Percentiles rank a stretch among this genome's conserved stretches.
phyloP scores from a whole-genome alignment of 2,113 vertebrate species.

The Anas platyrhynchos region DNA sequence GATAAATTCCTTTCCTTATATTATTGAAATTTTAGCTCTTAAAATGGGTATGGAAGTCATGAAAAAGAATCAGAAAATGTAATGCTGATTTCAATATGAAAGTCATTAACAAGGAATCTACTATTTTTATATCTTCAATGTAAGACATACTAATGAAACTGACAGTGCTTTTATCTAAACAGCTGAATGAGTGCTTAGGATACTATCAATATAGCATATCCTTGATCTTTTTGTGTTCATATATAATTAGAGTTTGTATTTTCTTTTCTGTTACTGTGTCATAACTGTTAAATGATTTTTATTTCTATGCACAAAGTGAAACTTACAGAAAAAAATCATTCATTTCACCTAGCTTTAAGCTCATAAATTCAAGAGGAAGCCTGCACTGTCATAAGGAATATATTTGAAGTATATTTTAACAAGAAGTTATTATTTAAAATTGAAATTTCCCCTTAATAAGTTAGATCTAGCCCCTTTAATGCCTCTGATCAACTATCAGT shows the following conservation, averaged over 20 bases:
- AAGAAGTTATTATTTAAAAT: not conserved
- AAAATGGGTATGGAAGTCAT: not conserved
- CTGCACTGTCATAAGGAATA: not conserved
- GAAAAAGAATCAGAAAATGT: not conserved
- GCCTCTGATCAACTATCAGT: not conserved
- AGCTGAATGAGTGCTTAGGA: not conserved
- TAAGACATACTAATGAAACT: not conserved
- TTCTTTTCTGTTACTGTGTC: not conserved
- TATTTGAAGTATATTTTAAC: not conserved
- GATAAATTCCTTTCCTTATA: not conserved
- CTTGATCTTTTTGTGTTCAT: not conserved
- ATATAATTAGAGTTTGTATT: not conserved
- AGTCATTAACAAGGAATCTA: not conserved
- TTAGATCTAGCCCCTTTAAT: not conserved
- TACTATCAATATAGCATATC: not conserved
- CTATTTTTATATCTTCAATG: not conserved
- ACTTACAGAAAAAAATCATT: not conserved
- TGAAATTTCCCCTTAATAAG: not conserved
- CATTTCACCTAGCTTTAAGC: not conserved
- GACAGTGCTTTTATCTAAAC: not conserved
- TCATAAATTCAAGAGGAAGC: not conserved
- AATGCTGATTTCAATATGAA: not conserved
- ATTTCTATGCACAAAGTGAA: not conserved
- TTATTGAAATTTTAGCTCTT: not conserved
- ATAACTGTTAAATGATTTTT: not conserved